Percentiles rank a stretch among this genome's conserved stretches.
Conservation (phyloP, 1,140 invertebrate species). For the Drosophila murphyi region DNA sequence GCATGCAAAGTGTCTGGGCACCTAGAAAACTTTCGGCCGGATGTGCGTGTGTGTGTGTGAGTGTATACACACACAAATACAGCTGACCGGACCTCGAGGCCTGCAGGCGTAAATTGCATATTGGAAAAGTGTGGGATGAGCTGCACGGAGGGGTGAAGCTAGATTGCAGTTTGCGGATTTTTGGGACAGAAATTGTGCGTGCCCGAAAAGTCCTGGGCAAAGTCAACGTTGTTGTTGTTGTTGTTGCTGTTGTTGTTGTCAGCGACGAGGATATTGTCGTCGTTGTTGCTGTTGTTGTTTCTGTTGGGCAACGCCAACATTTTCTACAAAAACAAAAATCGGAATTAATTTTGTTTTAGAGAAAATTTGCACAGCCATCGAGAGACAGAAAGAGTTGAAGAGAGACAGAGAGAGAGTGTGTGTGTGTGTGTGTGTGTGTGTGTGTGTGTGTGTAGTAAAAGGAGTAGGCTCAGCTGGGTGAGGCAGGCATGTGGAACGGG, state of each 20-base stretch:
- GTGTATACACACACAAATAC: conserved; percentile 20
- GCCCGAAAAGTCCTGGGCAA: conserved; percentile 36
- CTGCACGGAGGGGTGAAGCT: not conserved
- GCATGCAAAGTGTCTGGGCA: conserved; percentile 83
- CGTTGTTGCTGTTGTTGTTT: conserved; percentile 57
- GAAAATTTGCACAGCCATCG: conserved; percentile 65
- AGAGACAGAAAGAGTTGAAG: too few relatives aligned
- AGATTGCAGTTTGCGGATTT: conserved; percentile 38
- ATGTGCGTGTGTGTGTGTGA: conserved; percentile 16
- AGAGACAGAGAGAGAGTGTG: not conserved
- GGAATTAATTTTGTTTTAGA: conserved; percentile 83
- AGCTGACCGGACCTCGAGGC: conserved; percentile 53
- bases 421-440: not conserved
- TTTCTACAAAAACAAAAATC: conserved; percentile 82
- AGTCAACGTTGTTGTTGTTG: conserved; percentile 32
- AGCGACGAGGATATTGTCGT: conserved; percentile 13
- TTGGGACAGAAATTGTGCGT: conserved; percentile 72
- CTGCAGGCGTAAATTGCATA: conserved; percentile 80
- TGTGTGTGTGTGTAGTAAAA: conserved; percentile 6
- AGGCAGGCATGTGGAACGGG: not conserved
- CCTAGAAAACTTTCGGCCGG: conserved; percentile 71
- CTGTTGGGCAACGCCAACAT: conserved; percentile 72
- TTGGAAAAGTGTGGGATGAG: conserved; percentile 22
- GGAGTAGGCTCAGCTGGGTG: not conserved
- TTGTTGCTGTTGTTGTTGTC: conserved; percentile 20